Evolutionary conservation across 2,888 invertebrate genomes (phyloP), one percentile per base, ranked within the genome.

Genomic region (Orchestes rusci): DNA sequence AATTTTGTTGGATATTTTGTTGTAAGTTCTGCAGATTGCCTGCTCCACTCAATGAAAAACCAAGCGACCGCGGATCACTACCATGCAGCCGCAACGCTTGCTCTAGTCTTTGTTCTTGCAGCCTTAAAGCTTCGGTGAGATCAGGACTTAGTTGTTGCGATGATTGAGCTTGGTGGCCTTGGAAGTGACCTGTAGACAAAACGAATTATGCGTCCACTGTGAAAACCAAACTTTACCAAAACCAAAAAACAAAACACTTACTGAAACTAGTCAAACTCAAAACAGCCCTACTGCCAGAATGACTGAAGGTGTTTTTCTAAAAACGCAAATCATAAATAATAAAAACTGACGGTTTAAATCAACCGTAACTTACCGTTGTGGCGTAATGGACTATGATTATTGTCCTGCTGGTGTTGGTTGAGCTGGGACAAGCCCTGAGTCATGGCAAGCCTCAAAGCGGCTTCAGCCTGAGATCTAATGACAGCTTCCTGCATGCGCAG

Each of bases 401-500:
- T 68, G 47, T 71, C 69, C 43, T 59, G 59, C 46, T 59, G 59
- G 44, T 59, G 59, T 45, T 68, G 67, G 53, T 68, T 69, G 23
- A 68, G 59, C 50, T 68, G 68, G 17, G 69, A 68, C 53, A 68
- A 55, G 59, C 73, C 67, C 57, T 84, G 84, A 5, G 79, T 79
- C 53, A 89, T 89, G 23, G 89, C 90, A 45, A 90, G 67, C 58
- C 90, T 74, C 27, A 91, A 72, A 4, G 84, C 84, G 1, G 88
- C 88, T 65, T 90, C 90, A 0, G 89, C 89, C 61, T 91, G 90
- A 56, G 86, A 85, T 61, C 90, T 74, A 16, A 91, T 70, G 39
- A 90, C 71, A 0, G 84, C 85, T 65, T 88, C 88, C 49, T 68
- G 68, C 52, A 73, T 70, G 65, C 74, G 69, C 55, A 70, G 60